Evolutionary conservation across 1,140 invertebrate genomes (phyloP).

Genomic region (Brachionus rubens): DNA sequence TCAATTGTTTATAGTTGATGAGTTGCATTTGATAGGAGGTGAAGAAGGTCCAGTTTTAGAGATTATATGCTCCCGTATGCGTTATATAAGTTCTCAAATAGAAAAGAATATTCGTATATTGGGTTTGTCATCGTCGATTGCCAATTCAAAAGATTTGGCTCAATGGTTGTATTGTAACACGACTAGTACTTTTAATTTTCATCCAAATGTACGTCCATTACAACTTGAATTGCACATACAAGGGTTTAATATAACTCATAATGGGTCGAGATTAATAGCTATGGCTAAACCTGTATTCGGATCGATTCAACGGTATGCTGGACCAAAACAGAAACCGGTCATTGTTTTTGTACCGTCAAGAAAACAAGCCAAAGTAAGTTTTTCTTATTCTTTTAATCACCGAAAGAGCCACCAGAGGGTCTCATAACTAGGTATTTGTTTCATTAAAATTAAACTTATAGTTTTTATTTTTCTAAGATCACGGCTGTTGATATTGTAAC

Average conservation of each 20-base stretch:
- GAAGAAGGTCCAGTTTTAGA: conserved; percentile 76
- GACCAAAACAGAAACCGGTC: conserved; percentile 72
- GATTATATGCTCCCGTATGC: conserved; percentile 91
- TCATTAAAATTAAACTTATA: too few species aligned
- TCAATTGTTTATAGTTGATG: conserved; percentile 91
- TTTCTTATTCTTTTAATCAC: too few species aligned
- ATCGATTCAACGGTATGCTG: conserved; percentile 79
- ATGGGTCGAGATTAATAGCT: conserved; percentile 84
- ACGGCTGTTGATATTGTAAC: conserved; percentile 92
- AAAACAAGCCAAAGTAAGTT: conserved; percentile 82
- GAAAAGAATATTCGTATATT: conserved; percentile 86
- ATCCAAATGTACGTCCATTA: conserved; percentile 90
- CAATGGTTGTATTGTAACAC: conserved; percentile 93
- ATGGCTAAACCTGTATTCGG: conserved; percentile 98
- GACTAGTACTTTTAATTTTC: conserved; percentile 93
- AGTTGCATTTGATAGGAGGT: conserved; percentile 74
- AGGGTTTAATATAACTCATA: conserved; percentile 95
- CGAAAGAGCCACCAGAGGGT: too few species aligned
- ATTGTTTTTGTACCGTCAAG: conserved; percentile 94
- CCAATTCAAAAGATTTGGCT: conserved; percentile 88
- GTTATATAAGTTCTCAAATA: conserved; percentile 94
- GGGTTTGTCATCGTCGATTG: conserved; percentile 86
- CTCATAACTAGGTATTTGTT: too few species aligned
- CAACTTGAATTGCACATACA: conserved; percentile 91
- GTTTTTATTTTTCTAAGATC: too few species aligned